Evolutionary conservation across 2,888 invertebrate species (phyloP).

Genomic region (Drosophila stalkeri): DNA sequence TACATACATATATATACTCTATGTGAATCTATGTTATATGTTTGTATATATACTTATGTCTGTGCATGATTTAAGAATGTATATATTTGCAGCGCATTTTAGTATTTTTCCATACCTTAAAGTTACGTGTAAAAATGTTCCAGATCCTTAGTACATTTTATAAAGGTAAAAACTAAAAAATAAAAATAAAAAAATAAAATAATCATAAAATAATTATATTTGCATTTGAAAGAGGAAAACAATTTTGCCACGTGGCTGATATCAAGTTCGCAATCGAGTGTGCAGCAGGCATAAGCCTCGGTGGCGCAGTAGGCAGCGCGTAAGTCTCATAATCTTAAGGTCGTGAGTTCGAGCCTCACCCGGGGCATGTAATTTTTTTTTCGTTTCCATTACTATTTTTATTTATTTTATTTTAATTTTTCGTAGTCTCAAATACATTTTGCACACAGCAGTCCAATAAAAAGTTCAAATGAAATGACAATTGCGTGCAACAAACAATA

Average conservation of each 20-base stretch:
- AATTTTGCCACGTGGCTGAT: conserved; percentile 57
- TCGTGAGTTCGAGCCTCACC: conserved; percentile 85
- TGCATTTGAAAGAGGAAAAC: background rate
- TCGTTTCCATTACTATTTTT: conserved; percentile 2
- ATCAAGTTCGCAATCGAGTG: conserved; percentile 35
- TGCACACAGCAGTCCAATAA: conserved; percentile 23
- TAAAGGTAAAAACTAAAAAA: background rate
- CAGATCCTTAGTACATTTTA: conserved; percentile 17
- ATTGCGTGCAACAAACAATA: conserved; percentile 47
- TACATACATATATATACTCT: background rate
- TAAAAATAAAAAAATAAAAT: background rate
- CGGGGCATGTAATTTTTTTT: conserved; percentile 79
- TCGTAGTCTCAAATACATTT: background rate
- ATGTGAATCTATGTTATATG: conserved; percentile 31
- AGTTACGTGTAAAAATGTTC: conserved; percentile 47
- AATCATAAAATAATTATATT: background rate
- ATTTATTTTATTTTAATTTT: background rate
- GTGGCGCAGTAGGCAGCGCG: conserved; percentile 85
- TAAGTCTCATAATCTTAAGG: conserved; percentile 86
- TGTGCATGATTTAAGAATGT: background rate
- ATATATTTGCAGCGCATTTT: conserved; percentile 16
- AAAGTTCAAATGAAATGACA: conserved; percentile 53
- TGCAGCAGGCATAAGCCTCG: conserved; percentile 77
- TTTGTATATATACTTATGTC: background rate
- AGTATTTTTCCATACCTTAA: conserved; percentile 25